Conservation (phyloP, 2,797 vertebrate species). For the Prunella strophiata region DNA sequence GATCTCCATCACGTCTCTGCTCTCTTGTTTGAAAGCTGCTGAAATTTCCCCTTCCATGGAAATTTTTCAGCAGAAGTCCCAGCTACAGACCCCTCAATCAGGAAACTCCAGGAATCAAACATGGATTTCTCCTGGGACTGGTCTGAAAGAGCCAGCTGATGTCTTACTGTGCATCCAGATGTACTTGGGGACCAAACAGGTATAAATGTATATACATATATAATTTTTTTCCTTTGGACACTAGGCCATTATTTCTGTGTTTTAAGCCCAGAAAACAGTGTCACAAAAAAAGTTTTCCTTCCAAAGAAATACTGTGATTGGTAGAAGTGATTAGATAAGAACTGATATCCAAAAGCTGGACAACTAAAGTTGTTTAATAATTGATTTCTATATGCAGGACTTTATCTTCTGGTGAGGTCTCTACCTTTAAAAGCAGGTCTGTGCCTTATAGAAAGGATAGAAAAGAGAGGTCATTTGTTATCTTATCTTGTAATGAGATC, state of each 20-base stretch:
- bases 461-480: slow-evolving; percentile 13
- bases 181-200: neutral
- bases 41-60: neutral
- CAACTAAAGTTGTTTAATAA: neutral
- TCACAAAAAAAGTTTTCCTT: neutral
- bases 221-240: neutral
- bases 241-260: neutral
- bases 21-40: neutral
- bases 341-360: neutral
- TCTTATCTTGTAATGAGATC: slow-evolving; percentile 11
- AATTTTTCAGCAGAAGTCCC: neutral
- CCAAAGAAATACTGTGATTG: neutral
- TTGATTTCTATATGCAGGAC: neutral
- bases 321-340: neutral
- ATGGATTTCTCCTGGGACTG: neutral
- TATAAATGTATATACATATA: neutral
- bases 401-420: slow-evolving; percentile 20
- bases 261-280: neutral
- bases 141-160: neutral
- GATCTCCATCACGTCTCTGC: accelerated
- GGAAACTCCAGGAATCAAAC: neutral
- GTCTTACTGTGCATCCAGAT: neutral
- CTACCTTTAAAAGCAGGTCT: slow-evolving; percentile 27
- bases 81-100: neutral
- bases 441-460: neutral